phyloP scores from a whole-genome alignment of 1,140 invertebrate species.

The Hyposmocoma kahamanoa region DNA sequence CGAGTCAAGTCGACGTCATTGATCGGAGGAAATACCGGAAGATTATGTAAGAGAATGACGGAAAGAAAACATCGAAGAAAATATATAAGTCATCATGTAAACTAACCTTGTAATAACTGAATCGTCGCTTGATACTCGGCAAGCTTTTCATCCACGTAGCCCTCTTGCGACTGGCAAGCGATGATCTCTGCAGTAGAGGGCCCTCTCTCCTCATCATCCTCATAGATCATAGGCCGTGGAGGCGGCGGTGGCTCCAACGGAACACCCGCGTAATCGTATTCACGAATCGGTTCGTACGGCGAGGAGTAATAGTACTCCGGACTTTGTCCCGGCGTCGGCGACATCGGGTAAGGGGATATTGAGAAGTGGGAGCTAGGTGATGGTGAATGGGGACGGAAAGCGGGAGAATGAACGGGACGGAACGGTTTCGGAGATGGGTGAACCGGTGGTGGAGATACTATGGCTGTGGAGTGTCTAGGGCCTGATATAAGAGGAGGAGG shows the following conservation, averaged over 20 bases:
- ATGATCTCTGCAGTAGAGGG: constrained; percentile 93
- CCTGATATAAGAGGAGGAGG: constrained; percentile 78
- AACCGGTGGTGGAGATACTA: constrained; percentile 65
- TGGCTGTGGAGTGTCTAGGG: constrained; percentile 66
- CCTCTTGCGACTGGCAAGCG: constrained; percentile 92
- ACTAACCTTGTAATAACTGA: constrained; percentile 89
- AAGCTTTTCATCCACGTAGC: constrained; percentile 92
- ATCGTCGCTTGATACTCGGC: constrained; percentile 95
- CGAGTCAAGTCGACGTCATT: too few relatives aligned
- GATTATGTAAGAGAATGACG: too few relatives aligned
- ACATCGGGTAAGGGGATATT: constrained; percentile 66
- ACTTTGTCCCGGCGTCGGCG: constrained; percentile 74
- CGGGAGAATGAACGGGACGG: constrained; percentile 73
- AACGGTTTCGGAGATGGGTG: constrained; percentile 63
- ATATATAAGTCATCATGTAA: too few relatives aligned
- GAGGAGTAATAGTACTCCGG: constrained; percentile 79
- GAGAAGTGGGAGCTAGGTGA: constrained; percentile 67
- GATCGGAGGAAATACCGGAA: too few relatives aligned
- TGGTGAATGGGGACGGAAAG: constrained; percentile 56
- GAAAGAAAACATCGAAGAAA: too few relatives aligned
- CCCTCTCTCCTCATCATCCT: constrained; percentile 81
- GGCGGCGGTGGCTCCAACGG: constrained; percentile 81
- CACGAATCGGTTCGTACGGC: constrained; percentile 74
- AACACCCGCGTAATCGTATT: constrained; percentile 78
- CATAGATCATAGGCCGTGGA: constrained; percentile 74